A percentile compares a stretch with the other conserved stretches of the same genome.
Evolutionary conservation across 2,888 invertebrate genomes (phyloP).

Genomic region (Apamea sordens): DNA sequence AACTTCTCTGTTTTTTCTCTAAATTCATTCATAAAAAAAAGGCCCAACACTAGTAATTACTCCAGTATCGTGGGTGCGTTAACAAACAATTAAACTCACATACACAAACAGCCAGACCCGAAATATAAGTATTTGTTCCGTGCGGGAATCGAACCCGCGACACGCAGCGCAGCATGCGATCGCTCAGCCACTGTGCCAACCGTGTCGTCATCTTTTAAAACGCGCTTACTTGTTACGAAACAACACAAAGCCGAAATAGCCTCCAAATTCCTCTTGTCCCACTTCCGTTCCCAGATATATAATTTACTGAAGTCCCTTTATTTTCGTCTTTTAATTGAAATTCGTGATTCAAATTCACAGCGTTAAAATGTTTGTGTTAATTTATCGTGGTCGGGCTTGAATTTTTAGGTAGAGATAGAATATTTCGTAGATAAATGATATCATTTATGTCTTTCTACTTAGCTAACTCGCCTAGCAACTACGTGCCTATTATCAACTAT

Average conservation of each 20-base stretch:
- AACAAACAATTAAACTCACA: too few species aligned
- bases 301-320: conserved; percentile 28
- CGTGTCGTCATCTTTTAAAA: conserved; percentile 1
- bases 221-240: conserved; percentile 12
- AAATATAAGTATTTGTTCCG: too few species aligned
- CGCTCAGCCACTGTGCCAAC: too few species aligned
- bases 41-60: too few species aligned
- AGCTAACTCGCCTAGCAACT: background rate
- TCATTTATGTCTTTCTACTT: background rate
- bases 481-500: background rate
- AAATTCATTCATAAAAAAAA: background rate
- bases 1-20: background rate
- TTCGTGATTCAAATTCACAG: conserved; percentile 22
- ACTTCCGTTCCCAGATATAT: conserved; percentile 41
- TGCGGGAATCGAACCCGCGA: too few species aligned
- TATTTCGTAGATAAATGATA: background rate
- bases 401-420: background rate
- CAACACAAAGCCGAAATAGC: conserved; percentile 20
- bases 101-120: too few species aligned
- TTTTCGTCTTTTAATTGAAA: conserved; percentile 27
- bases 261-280: conserved; percentile 11
- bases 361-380: background rate
- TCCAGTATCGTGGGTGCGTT: too few species aligned
- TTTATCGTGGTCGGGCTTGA: background rate
- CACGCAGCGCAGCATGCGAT: too few species aligned